phyloP scores from a whole-genome alignment of 2,797 vertebrate genomes.

The Glyptemys insculpta region DNA sequence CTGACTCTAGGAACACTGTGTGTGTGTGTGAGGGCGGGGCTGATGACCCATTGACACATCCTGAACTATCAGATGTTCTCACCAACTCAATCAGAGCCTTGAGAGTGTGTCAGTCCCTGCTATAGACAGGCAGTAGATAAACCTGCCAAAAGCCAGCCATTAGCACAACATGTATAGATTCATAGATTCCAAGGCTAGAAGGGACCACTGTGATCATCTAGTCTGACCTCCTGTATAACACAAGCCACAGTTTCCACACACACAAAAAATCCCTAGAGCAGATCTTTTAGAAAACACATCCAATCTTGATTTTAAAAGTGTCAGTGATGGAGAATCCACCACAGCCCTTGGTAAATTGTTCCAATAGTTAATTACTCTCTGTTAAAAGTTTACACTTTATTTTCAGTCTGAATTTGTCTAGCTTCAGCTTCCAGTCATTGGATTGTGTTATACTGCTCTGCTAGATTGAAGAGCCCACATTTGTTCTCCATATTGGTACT shows the following conservation, averaged over 20 bases:
- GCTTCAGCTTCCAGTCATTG: neutral
- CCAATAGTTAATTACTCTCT: neutral
- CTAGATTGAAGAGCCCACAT: neutral
- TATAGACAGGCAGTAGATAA: neutral
- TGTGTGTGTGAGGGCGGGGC: too few species aligned
- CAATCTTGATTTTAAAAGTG: neutral
- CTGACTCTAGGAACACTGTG: too few species aligned
- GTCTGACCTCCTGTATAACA: neutral
- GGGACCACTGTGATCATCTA: accelerated
- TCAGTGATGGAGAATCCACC: neutral
- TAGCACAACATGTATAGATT: accelerated
- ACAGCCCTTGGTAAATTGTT: neutral
- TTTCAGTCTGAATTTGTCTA: neutral
- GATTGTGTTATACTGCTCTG: neutral
- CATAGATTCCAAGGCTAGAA: neutral
- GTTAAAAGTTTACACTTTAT: neutral
- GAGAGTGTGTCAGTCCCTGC: neutral
- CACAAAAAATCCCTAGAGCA: neutral
- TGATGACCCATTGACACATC: neutral
- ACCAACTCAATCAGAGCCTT: neutral
- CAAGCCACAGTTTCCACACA: neutral
- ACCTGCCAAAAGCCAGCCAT: neutral
- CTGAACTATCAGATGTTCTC: neutral
- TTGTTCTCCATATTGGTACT: neutral
- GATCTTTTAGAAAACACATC: neutral